Percentiles rank a stretch among this genome's conserved stretches.
Conservation (phyloP, 2,888 invertebrate genomes). For the Celastrina argiolus region DNA sequence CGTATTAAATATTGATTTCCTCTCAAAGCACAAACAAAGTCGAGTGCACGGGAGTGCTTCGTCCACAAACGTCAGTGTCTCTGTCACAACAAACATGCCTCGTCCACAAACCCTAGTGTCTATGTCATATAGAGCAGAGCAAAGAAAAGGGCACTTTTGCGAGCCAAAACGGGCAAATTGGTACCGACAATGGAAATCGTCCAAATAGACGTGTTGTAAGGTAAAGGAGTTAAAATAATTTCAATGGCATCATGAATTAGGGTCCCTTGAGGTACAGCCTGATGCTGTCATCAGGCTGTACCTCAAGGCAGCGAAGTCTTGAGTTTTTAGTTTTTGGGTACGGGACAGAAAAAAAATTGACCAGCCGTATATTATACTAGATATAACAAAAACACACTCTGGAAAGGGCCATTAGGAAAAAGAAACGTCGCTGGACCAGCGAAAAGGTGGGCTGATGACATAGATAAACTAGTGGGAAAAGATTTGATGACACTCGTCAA, state of each 20-base stretch:
- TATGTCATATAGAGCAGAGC: slow-evolving; percentile 23
- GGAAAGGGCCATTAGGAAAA: too few species aligned
- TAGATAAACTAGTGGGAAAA: too few species aligned
- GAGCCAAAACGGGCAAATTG: slow-evolving; percentile 29
- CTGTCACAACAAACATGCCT: slow-evolving; percentile 23
- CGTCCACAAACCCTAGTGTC: slow-evolving; percentile 8
- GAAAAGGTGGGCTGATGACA: too few species aligned
- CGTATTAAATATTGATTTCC: background rate
- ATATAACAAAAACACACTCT: too few species aligned
- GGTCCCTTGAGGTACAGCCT: slow-evolving; percentile 1
- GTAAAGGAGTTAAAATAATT: background rate
- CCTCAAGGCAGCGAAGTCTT: too few species aligned
- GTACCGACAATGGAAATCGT: slow-evolving; percentile 20
- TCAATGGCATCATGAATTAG: too few species aligned
- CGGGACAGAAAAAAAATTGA: too few species aligned
- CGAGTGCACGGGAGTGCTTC: background rate
- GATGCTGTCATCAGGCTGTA: too few species aligned
- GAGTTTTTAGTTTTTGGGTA: too few species aligned
- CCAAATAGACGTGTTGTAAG: slow-evolving; percentile 34
- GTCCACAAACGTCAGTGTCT: slow-evolving; percentile 12
- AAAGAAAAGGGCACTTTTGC: slow-evolving; percentile 30
- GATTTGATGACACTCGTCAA: too few species aligned
- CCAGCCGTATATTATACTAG: too few species aligned
- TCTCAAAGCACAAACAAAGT: background rate
- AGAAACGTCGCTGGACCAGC: too few species aligned